Evolutionary conservation across 2,797 vertebrate species (phyloP).

Genomic region (Discoglossus pictus): DNA sequence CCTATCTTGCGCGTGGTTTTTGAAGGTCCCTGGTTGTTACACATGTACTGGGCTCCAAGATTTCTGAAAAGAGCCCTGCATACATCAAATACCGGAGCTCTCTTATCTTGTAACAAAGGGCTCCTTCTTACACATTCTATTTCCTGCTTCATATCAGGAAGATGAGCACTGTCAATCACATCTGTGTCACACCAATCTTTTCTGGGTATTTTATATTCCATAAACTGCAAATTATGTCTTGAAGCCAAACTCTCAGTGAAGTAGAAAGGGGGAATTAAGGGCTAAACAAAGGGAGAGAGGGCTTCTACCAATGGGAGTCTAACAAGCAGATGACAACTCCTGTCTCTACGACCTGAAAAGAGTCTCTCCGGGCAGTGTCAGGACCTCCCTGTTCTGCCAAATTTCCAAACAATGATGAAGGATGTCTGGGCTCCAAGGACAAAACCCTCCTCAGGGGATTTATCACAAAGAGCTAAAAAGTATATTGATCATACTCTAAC

Average conservation of each 20-base stretch:
- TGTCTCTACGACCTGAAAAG: conserved; percentile 49
- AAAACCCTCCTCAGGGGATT: conserved; percentile 53
- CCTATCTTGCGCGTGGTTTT: too few relatives aligned
- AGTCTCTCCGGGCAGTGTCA: conserved; percentile 56
- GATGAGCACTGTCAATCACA: conserved; percentile 55
- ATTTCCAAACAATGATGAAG: conserved; percentile 53
- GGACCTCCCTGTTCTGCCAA: conserved; percentile 54
- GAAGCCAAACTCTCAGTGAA: conserved; percentile 41
- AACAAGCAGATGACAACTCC: conserved; percentile 64
- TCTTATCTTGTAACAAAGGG: too few relatives aligned
- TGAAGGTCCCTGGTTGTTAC: too few relatives aligned
- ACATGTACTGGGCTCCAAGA: too few relatives aligned
- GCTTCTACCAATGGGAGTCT: conserved; percentile 60
- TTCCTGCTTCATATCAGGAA: conserved; percentile 59
- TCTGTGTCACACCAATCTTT: conserved; percentile 57
- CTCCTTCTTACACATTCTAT: conserved; percentile 50
- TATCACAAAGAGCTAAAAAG: conserved; percentile 22
- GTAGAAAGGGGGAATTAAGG: conserved; percentile 49
- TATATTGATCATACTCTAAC: background rate
- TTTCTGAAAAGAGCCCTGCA: too few relatives aligned
- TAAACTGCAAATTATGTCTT: conserved; percentile 54
- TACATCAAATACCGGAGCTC: too few relatives aligned
- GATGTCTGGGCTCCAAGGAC: conserved; percentile 52
- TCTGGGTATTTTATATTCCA: conserved; percentile 53
- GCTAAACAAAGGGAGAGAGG: conserved; percentile 60